phyloP scores from a whole-genome alignment of 2,113 vertebrate species.

The Vanacampus margaritifer region DNA sequence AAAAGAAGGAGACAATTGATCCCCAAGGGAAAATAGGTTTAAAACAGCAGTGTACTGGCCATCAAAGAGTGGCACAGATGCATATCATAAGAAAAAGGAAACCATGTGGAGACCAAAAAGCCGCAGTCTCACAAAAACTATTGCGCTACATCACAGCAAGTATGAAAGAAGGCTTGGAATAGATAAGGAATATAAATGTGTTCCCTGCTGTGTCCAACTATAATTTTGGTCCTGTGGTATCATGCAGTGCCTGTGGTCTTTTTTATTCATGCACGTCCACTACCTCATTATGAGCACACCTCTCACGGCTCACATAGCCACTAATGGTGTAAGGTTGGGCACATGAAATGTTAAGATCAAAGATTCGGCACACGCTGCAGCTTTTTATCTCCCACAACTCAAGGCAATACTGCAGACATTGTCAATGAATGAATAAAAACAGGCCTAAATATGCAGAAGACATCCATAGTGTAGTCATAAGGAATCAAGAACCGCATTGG shows the following conservation, averaged over 20 bases:
- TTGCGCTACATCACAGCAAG: not conserved
- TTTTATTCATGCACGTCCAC: constrained; percentile 30
- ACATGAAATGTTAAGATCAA: constrained; percentile 3
- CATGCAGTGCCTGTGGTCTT: constrained; percentile 28
- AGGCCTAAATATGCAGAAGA: constrained; percentile 5
- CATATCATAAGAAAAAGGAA: not conserved
- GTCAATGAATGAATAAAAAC: not conserved
- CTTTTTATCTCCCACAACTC: not conserved
- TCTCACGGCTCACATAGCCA: constrained; percentile 14
- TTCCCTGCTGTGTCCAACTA: constrained; percentile 19
- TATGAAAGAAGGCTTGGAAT: constrained; percentile 5
- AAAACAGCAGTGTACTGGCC: too few relatives aligned
- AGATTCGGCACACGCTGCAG: not conserved
- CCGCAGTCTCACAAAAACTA: not conserved
- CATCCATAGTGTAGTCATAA: constrained; percentile 42
- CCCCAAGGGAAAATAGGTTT: too few relatives aligned
- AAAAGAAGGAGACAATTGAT: not conserved
- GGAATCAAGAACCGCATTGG: constrained; percentile 26
- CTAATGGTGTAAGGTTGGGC: constrained; percentile 10
- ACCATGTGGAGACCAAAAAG: not conserved
- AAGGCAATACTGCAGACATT: not conserved
- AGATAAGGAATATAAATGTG: constrained; percentile 17
- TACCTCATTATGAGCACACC: constrained; percentile 26
- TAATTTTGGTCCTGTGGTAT: constrained; percentile 22
- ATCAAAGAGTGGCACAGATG: too few relatives aligned